Conservation (phyloP, 2,113 vertebrate genomes). For the Haplochromis burtoni region DNA sequence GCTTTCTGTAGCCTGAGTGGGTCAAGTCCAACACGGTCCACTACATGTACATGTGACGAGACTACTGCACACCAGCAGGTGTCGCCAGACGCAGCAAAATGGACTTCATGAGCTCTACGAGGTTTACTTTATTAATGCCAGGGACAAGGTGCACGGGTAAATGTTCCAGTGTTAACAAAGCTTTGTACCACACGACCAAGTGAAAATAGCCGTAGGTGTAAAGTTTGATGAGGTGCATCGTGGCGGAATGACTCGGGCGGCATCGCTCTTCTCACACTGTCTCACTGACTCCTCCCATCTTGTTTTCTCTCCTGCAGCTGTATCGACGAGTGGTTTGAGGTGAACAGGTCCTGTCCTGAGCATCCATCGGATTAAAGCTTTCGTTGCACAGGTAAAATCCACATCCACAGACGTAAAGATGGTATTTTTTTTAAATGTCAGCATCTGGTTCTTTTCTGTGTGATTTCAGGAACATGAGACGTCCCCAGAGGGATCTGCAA, state of each 20-base stretch:
- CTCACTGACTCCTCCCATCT: background rate
- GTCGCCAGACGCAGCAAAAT: background rate
- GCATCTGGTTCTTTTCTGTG: background rate
- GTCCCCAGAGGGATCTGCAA: background rate
- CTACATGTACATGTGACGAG: background rate
- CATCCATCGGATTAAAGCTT: slow-evolving; percentile 88
- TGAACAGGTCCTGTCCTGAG: slow-evolving; percentile 94
- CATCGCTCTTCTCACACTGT: background rate
- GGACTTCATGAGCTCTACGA: background rate
- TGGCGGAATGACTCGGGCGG: background rate
- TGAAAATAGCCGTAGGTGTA: fast-evolving
- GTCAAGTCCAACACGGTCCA: background rate
- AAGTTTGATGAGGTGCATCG: background rate
- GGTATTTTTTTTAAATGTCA: background rate
- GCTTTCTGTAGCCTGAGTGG: background rate
- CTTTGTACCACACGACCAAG: background rate
- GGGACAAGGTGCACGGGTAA: background rate
- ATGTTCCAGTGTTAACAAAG: fast-evolving
- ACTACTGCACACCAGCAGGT: background rate
- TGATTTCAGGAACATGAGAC: slow-evolving; percentile 12
- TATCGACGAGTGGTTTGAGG: slow-evolving; percentile 97
- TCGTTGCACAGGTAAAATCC: slow-evolving; percentile 59
- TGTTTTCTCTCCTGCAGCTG: slow-evolving; percentile 67
- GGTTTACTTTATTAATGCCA: background rate
- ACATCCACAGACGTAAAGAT: background rate